Conservation (phyloP, 2,113 vertebrate species). For the Elephas maximus region DNA sequence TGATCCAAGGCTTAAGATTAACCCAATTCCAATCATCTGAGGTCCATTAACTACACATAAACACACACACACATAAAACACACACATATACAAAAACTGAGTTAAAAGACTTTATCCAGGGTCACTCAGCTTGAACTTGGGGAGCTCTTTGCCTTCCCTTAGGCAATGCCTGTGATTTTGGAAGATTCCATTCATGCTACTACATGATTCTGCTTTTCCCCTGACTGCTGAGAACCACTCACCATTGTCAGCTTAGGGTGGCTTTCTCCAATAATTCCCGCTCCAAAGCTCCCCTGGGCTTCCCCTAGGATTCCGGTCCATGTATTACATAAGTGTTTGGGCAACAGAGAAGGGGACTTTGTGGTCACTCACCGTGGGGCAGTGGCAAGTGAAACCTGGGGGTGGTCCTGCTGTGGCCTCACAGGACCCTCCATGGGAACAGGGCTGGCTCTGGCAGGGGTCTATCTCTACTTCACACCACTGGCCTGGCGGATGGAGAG, state of each 20-base stretch:
- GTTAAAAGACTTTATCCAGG: not conserved
- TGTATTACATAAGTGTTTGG: not conserved
- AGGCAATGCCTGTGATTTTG: not conserved
- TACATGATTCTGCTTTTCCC: not conserved
- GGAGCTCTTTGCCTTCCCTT: not conserved
- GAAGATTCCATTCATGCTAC: not conserved
- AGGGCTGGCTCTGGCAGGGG: slow-evolving; percentile 84
- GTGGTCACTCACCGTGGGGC: slow-evolving; percentile 75
- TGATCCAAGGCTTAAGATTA: not conserved
- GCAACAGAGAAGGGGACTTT: not conserved
- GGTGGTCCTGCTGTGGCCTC: slow-evolving; percentile 45
- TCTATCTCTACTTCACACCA: slow-evolving; percentile 83
- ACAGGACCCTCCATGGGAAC: slow-evolving; percentile 85
- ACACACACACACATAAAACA: too few species aligned
- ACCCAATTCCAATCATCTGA: not conserved
- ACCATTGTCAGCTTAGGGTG: not conserved
- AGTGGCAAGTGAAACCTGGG: slow-evolving; percentile 85
- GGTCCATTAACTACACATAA: not conserved
- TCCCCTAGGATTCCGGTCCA: not conserved
- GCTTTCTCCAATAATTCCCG: not conserved
- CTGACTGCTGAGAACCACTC: not conserved
- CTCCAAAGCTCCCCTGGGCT: not conserved
- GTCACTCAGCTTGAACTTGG: not conserved
- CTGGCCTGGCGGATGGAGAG: slow-evolving; percentile 80
- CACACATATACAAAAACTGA: not conserved